Base-by-base conservation (phyloP, 2,797 vertebrate species). In the Falco columbarius region DNA sequence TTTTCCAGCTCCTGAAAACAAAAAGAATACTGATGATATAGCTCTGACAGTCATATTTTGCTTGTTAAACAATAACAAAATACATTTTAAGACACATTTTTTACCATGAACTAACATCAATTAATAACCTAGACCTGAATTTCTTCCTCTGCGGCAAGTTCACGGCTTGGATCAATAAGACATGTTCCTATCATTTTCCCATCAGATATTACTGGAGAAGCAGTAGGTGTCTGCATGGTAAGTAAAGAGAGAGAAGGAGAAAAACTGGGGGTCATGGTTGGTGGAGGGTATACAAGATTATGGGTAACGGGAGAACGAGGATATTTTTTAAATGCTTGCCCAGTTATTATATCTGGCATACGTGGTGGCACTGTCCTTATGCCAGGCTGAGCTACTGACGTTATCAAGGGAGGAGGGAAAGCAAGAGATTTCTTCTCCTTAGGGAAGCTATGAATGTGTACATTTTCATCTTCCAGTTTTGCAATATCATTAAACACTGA, bases 401-500 rank as follows among this genome's bases (percentile, higher is more conserved):
- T 99, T 94, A 99, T 98, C 85, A 99, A 98, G 66, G 99, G 99
- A 3, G 99, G 99, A 34, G 98, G 99, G 30, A 98, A 98, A 97
- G 98, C 98, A 85, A 98, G 98, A 80, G 98, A 97, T 81, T 97
- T 98, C 4, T 97, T 98, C 79, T 99, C 98, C 22, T 97, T 97
- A 32, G 97, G 97, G 42, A 98, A 93, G 34, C 97, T 97, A 80
- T 98, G 96, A 46, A 52, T 86, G 73, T 97, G 97, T 40, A 98
- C 63, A n/a, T 98, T 98, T 96, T 99, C 98, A 27, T 99, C 98
- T 51, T 98, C 98, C 51, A 99, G 98, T 97, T 98, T 98, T 59
- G 98, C 98, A 56, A 99, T 98, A 90, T 99, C 99, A 24, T 97
- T 98, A 96, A 99, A 99, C 66, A 99, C 98, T 0, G 98, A 98